A percentile compares a stretch with the other conserved stretches of the same genome.
These are phyloP conservation scores for Mizuhopecten yessoensis DNA, from an alignment of 1,140 invertebrate species.

Conservation along the genomic window DNA sequence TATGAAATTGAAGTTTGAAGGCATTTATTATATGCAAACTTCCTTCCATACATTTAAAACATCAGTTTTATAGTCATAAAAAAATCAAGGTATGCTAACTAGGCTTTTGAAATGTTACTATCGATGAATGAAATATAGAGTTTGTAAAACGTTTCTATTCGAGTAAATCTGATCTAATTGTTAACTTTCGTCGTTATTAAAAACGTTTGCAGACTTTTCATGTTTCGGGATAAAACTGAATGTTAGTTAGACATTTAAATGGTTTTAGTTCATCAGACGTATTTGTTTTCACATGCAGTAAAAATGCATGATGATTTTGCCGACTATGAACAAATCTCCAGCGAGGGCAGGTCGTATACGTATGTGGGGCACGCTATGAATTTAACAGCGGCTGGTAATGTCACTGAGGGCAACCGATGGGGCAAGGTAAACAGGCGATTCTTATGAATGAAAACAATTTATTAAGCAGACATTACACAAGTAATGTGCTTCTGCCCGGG, in stretches of 20 bases:
- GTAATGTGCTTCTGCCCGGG: neutral
- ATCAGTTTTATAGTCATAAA: too few relatives aligned
- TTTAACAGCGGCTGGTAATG: neutral
- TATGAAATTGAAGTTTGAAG: too few relatives aligned
- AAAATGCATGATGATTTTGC: neutral
- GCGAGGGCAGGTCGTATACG: neutral
- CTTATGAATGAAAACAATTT: constrained; percentile 36
- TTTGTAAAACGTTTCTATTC: too few relatives aligned
- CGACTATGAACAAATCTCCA: neutral
- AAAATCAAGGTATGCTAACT: neutral
- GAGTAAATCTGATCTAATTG: too few relatives aligned
- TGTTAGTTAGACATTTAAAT: neutral
- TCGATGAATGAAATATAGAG: neutral
- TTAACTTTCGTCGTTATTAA: too few relatives aligned
- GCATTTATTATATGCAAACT: too few relatives aligned
- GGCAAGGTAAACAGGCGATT: neutral
- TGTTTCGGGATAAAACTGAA: too few relatives aligned
- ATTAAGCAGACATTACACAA: neutral
- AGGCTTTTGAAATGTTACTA: neutral
- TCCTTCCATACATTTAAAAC: too few relatives aligned
- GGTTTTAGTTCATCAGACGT: neutral
- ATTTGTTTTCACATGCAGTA: neutral
- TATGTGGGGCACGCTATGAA: neutral
- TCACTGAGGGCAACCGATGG: neutral
- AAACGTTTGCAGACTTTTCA: too few relatives aligned